Conservation (phyloP, 2,113 vertebrate genomes). For the Brachirus orientalis region DNA sequence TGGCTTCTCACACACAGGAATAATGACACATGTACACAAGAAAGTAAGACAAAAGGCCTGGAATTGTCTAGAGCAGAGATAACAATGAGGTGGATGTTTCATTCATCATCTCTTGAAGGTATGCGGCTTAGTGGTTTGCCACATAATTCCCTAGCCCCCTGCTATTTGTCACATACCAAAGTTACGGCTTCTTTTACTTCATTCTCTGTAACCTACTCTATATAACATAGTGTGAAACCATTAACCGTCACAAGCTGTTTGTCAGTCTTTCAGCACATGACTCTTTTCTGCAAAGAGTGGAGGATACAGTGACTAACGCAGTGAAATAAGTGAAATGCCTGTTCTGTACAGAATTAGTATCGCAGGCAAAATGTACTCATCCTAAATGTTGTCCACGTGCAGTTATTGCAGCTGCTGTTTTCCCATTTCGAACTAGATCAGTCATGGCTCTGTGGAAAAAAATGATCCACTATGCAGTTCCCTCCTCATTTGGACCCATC, state of each 20-base stretch:
- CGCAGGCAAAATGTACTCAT: slow-evolving; percentile 14
- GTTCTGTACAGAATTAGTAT: slow-evolving; percentile 5
- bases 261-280: slow-evolving; percentile 23
- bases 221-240: not conserved
- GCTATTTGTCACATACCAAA: slow-evolving; percentile 20
- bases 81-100: slow-evolving; percentile 27
- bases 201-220: not conserved
- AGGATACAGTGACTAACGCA: slow-evolving; percentile 12
- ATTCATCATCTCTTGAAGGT: slow-evolving; percentile 26
- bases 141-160: slow-evolving; percentile 12
- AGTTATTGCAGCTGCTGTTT: slow-evolving; percentile 46
- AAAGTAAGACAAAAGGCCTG: slow-evolving; percentile 24
- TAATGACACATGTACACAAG: slow-evolving; percentile 22
- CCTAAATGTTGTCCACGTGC: not conserved
- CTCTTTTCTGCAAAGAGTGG: slow-evolving; percentile 5
- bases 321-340: too few relatives aligned
- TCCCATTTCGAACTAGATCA: too few relatives aligned
- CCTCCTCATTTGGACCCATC: too few relatives aligned
- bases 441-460: too few relatives aligned
- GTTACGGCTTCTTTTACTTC: not conserved
- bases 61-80: slow-evolving; percentile 9
- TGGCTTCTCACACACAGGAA: slow-evolving; percentile 15
- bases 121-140: slow-evolving; percentile 46
- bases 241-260: slow-evolving; percentile 10
- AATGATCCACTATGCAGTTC: too few relatives aligned